Percentiles rank a stretch among this genome's conserved stretches.
Conservation (phyloP, 2,888 invertebrate species). For the Mythimna impura region DNA sequence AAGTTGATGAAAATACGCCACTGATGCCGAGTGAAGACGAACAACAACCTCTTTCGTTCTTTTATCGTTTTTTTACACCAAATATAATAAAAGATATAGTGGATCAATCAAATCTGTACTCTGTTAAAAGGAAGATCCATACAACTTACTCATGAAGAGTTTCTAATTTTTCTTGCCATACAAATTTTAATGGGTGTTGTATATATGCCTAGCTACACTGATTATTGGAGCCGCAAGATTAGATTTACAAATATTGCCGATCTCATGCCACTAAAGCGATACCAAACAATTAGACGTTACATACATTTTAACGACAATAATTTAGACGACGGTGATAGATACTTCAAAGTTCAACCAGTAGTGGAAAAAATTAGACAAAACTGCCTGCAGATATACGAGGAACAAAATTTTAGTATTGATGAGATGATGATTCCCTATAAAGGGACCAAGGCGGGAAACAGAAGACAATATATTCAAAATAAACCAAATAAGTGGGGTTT, state of each 20-base stretch:
- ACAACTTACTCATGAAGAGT: neutral
- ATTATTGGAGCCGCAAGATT: neutral
- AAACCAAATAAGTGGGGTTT: no score
- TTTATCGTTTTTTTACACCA: neutral
- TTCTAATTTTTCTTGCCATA: neutral
- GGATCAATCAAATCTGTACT: neutral
- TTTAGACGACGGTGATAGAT: no score
- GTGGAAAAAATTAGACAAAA: slow-evolving; percentile 7
- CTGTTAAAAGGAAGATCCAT: neutral
- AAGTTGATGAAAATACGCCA: neutral
- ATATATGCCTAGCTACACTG: neutral
- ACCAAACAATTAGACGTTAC: no score
- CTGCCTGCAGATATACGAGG: neutral
- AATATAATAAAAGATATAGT: neutral
- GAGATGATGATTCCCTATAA: no score
- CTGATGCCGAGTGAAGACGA: neutral
- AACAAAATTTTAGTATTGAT: no score
- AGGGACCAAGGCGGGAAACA: no score
- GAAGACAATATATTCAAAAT: no score
- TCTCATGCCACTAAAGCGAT: no score
- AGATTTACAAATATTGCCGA: no score
- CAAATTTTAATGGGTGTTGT: neutral
- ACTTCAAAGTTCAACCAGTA: neutral
- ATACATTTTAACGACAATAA: no score
- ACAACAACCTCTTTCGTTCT: neutral